Percentiles rank a stretch among this genome's conserved stretches.
Evolutionary conservation across 2,888 invertebrate species (phyloP).

Genomic region (Eupithecia centaureata): DNA sequence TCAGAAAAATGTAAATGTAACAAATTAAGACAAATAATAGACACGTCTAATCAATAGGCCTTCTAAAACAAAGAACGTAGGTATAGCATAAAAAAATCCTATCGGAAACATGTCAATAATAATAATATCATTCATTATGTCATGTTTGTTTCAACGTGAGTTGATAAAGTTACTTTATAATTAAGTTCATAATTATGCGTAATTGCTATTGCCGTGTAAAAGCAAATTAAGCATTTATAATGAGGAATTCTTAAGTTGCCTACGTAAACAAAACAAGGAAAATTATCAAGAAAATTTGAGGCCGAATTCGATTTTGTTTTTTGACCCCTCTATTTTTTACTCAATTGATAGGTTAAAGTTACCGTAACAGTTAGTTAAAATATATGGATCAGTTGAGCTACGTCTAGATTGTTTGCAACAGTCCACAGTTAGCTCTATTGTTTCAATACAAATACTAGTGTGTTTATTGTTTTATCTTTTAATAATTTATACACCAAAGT

Average conservation of each 20-base stretch:
- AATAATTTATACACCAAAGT: too few species aligned
- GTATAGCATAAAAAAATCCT: neutral
- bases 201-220: conserved; percentile 5
- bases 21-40: too few species aligned
- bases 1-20: too few species aligned
- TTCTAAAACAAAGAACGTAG: neutral
- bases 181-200: conserved; percentile 1
- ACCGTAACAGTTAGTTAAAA: too few species aligned
- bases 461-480: too few species aligned
- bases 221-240: conserved; percentile 7
- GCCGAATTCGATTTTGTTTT: neutral
- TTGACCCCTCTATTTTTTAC: neutral
- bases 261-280: neutral
- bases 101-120: neutral
- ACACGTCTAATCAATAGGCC: neutral
- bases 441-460: too few species aligned
- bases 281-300: neutral
- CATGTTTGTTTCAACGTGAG: neutral
- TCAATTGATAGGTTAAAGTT: neutral
- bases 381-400: too few species aligned
- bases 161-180: neutral
- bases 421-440: too few species aligned
- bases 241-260: conserved; percentile 14
- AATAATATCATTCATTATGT: neutral
- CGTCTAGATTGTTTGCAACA: too few species aligned